These are phyloP conservation scores for Mungos mungo DNA, from an alignment of 2,113 vertebrate genomes.

Conservation along the genomic window DNA sequence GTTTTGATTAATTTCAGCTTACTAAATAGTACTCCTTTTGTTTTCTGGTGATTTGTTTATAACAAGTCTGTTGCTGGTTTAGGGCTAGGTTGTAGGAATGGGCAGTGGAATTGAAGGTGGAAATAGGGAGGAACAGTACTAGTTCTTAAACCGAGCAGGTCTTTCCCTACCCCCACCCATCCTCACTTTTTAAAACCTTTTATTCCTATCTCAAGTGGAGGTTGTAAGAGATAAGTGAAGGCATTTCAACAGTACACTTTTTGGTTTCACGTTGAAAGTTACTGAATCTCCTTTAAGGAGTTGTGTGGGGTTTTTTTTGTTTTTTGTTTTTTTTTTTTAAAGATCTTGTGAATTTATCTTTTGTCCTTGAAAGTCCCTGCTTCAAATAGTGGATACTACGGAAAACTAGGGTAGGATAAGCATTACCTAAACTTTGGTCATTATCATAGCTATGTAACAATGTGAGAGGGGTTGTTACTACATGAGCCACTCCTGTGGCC, in stretches of 20 bases:
- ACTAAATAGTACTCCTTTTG: neutral
- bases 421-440: neutral
- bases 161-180: neutral
- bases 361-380: neutral
- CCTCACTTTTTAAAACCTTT: neutral
- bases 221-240: neutral
- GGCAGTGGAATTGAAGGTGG: neutral
- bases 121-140: neutral
- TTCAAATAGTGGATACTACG: neutral
- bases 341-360: neutral
- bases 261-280: neutral
- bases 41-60: constrained; percentile 22
- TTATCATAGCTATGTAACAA: neutral
- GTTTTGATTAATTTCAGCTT: neutral
- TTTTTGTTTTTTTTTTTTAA: neutral
- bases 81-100: neutral
- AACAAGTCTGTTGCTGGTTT: neutral
- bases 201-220: neutral
- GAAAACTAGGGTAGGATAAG: neutral
- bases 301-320: too few species aligned
- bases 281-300: neutral
- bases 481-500: neutral
- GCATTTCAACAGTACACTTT: neutral
- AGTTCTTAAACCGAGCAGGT: neutral
- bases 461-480: neutral